Evolutionary conservation across 2,797 vertebrate genomes (phyloP).

Genomic region (Pseudochromis fuscus): DNA sequence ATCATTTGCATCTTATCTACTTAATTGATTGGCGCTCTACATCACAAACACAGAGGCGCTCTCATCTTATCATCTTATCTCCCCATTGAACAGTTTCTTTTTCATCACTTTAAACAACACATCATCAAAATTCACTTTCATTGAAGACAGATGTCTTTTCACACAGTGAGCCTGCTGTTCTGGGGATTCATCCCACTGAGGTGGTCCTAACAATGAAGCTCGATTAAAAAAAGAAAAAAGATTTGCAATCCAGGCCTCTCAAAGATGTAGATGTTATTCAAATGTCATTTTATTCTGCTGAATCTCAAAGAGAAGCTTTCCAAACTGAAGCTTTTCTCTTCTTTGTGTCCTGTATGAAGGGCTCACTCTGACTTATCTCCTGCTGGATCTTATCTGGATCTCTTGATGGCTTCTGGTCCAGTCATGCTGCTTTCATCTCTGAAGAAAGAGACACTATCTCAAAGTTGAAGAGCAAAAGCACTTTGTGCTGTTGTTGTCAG

Average conservation of each 20-base stretch:
- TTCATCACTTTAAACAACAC: constrained; percentile 39
- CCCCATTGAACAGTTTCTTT: constrained; percentile 27
- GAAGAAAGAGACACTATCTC: constrained; percentile 58
- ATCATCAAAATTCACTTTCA: constrained; percentile 18
- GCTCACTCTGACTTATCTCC: constrained; percentile 57
- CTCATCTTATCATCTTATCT: constrained; percentile 49
- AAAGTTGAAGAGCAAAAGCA: constrained; percentile 68
- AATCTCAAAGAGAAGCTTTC: constrained; percentile 55
- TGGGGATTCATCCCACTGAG: constrained; percentile 27
- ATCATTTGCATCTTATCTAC: constrained; percentile 71
- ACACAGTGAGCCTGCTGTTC: neutral
- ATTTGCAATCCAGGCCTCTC: constrained; percentile 16
- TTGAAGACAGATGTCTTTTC: constrained; percentile 8
- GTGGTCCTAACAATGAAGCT: constrained; percentile 26
- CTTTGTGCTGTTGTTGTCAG: constrained; percentile 49
- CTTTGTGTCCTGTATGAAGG: constrained; percentile 62
- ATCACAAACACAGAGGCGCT: constrained; percentile 44
- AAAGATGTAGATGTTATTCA: constrained; percentile 51
- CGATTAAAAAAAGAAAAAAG: constrained; percentile 35
- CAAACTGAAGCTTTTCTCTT: constrained; percentile 44
- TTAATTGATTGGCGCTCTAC: constrained; percentile 67
- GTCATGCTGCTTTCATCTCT: constrained; percentile 63
- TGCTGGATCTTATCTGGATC: constrained; percentile 69
- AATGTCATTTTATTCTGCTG: constrained; percentile 48
- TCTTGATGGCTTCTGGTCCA: constrained; percentile 65